Evolutionary conservation across 2,113 vertebrate species (phyloP), one percentile per base, ranked within the genome.

Genomic region (Cynoglossus semilaevis): DNA sequence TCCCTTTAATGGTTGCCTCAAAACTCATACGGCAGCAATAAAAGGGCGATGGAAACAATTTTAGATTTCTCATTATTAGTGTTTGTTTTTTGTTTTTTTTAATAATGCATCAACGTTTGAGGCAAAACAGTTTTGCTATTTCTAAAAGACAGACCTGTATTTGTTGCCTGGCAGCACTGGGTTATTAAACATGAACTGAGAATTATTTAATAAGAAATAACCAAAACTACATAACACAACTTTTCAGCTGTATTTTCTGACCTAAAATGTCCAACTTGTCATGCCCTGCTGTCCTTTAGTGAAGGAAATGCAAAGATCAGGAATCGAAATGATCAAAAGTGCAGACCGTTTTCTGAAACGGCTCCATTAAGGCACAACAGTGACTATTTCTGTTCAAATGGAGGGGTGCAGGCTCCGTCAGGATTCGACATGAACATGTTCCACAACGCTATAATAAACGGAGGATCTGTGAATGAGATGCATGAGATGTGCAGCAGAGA

Each of bases 81-180:
- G 44, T 55, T 40, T 57, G 49, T 55, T 51, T 69, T 57, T 62
- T 13, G 9, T 58, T 45, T 55, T 51, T 65, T 58, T 29, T 35
- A 58, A 66, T 57, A 43, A 34, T 63, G 58, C 38, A 58, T 52
- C 46, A 50, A 72, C 65, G 42, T 75, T 55, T 56, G 38, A 58
- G 43, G 61, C 44, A 69, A 63, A 68, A 59, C 35, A 15, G 14
- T 68, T 69, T 60, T 67, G 19, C 45, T 56, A 41, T 59, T 55
- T 58, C 67, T 29, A 41, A 16, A 57, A 41, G 48, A 74, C 52
- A 38, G 17, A 68, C 13, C 35, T 47, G 47, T 50, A 57, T 72
- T 62, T 79, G 72, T 81, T 83, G 67, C 73, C 63, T 75, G 54
- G 83, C 76, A 81, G 77, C 63, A 8, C 37, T 70, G 40, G 42